phyloP scores from a whole-genome alignment of 2,888 invertebrate species.

The Nephrotoma guestfalica region DNA sequence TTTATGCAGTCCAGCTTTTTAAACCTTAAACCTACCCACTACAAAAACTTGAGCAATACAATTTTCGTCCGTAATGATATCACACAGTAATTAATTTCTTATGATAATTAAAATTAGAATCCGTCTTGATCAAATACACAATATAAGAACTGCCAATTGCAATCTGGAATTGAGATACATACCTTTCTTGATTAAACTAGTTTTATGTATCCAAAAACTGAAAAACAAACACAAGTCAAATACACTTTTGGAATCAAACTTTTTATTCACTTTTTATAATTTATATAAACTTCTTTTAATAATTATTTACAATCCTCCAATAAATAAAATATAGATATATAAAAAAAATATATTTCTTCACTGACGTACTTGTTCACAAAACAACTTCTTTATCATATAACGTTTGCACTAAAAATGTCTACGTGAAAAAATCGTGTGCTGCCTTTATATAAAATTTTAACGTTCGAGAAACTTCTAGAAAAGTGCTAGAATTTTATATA shows the following conservation, averaged over 20 bases:
- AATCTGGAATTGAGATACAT: not conserved
- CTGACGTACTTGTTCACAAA: not conserved
- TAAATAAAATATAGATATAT: not conserved
- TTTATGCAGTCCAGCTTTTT: not conserved
- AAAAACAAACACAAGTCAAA: not conserved
- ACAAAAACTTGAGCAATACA: not conserved
- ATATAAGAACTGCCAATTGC: too few relatives aligned
- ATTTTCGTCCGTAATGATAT: not conserved
- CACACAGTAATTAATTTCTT: not conserved
- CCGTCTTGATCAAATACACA: not conserved
- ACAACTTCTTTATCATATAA: not conserved
- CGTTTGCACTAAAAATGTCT: not conserved
- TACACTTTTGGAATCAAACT: not conserved
- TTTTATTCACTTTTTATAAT: not conserved
- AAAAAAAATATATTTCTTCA: not conserved
- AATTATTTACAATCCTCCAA: not conserved
- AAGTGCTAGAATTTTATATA: not conserved
- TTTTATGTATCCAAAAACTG: not conserved
- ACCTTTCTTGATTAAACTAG: not conserved
- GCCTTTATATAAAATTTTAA: slow-evolving; percentile 4
- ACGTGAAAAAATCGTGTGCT: not conserved
- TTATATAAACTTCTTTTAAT: not conserved
- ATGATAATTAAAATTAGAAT: not conserved
- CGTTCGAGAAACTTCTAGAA: slow-evolving; percentile 4
- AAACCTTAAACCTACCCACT: not conserved